Percentiles rank a stretch among this genome's conserved stretches.
phyloP scores from a whole-genome alignment of 2,888 invertebrate species.

The Tiliacea aurago region DNA sequence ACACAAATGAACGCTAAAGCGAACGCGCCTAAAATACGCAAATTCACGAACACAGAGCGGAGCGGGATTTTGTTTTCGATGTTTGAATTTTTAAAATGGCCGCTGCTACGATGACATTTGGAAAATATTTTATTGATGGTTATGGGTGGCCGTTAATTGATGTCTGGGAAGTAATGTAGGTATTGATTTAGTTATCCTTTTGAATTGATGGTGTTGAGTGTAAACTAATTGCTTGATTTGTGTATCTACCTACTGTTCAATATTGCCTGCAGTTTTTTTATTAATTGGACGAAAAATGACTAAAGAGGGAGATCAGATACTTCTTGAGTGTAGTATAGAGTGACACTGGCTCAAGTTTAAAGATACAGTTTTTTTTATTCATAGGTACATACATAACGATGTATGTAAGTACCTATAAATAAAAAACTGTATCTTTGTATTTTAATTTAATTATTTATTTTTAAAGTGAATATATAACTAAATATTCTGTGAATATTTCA shows the following conservation, averaged over 20 bases:
- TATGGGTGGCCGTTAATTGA: conserved; percentile 44
- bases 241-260: too few species aligned
- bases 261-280: too few species aligned
- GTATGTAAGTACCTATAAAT: too few species aligned
- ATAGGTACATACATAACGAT: neutral
- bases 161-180: conserved; percentile 15
- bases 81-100: conserved; percentile 64
- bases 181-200: conserved; percentile 45
- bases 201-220: conserved; percentile 8
- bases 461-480: too few species aligned
- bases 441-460: too few species aligned
- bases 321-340: neutral
- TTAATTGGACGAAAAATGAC: neutral
- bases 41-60: conserved; percentile 61
- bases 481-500: too few species aligned
- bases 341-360: neutral
- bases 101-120: conserved; percentile 50
- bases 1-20: conserved; percentile 69
- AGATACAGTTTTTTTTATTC: neutral
- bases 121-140: conserved; percentile 63
- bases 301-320: too few species aligned
- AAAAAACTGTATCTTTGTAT: too few species aligned
- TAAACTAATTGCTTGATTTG: conserved; percentile 7
- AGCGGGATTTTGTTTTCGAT: conserved; percentile 62
- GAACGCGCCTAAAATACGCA: conserved; percentile 66